Conservation (phyloP, 2,888 invertebrate genomes). For the Ferdinandea cuprea region DNA sequence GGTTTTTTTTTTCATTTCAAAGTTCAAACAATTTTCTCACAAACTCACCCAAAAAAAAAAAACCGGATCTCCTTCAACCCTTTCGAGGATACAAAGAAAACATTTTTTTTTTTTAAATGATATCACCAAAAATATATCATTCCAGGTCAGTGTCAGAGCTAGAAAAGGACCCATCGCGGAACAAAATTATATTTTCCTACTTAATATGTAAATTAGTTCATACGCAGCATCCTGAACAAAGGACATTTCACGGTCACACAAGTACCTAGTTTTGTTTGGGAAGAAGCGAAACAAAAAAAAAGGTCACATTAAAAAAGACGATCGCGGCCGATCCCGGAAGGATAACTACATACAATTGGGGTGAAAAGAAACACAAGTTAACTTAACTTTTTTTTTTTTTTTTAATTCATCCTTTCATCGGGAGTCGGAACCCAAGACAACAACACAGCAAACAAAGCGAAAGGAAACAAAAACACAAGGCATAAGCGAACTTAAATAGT, state of each 20-base stretch:
- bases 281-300: slow-evolving; percentile 17
- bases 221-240: slow-evolving; percentile 10
- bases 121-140: slow-evolving; percentile 40
- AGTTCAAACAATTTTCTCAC: neutral
- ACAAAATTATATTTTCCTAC: slow-evolving; percentile 10
- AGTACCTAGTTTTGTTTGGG: neutral
- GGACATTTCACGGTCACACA: slow-evolving; percentile 25
- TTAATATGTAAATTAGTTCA: slow-evolving; percentile 50
- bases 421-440: neutral
- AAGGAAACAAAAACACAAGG: slow-evolving; percentile 57
- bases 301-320: slow-evolving; percentile 57
- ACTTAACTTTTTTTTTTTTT: slow-evolving; percentile 62
- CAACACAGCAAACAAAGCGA: slow-evolving; percentile 25
- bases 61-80: slow-evolving; percentile 13
- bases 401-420: slow-evolving; percentile 43
- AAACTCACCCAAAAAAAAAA: slow-evolving; percentile 12
- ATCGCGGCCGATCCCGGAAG: slow-evolving; percentile 66
- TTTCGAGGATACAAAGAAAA: neutral
- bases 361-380: slow-evolving; percentile 60
- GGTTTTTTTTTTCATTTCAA: neutral
- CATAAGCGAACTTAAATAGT: slow-evolving; percentile 73
- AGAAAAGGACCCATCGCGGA: slow-evolving; percentile 22
- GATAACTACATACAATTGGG: slow-evolving; percentile 42
- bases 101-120: slow-evolving; percentile 27
- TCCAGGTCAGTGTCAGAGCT: slow-evolving; percentile 22